Evolutionary conservation across 2,888 invertebrate species (phyloP).

Genomic region (Orthosia gothica): DNA sequence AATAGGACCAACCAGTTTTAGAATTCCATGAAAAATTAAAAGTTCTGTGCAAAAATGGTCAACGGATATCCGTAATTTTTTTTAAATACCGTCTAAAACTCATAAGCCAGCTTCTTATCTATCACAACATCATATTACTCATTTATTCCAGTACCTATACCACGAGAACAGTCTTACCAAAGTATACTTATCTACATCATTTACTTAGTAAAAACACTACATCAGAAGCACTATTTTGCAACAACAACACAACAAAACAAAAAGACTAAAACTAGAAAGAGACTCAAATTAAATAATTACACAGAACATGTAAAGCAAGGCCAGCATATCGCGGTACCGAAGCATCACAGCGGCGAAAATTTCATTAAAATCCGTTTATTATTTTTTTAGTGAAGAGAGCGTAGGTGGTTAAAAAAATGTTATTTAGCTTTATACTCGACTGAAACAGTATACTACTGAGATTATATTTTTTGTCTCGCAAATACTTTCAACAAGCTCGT

Average conservation of each 20-base stretch:
- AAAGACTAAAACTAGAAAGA: constrained; percentile 16
- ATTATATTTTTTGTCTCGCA: constrained; percentile 22
- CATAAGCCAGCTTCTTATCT: neutral
- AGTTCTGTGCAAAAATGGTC: too few species aligned
- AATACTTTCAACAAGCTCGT: constrained; percentile 39
- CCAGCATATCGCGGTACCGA: constrained; percentile 35
- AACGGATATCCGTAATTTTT: too few species aligned
- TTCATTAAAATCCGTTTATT: constrained; percentile 60
- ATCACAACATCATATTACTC: neutral
- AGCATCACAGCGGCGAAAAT: constrained; percentile 43
- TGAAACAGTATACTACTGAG: constrained; percentile 20
- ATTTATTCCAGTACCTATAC: neutral
- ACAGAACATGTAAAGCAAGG: constrained; percentile 9
- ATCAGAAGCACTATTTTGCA: neutral
- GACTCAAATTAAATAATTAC: constrained; percentile 37
- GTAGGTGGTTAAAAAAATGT: constrained; percentile 50
- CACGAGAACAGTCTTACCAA: too few species aligned
- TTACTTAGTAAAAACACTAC: neutral
- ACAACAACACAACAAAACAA: too few species aligned
- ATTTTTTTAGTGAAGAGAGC: constrained; percentile 53
- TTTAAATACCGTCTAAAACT: too few species aligned
- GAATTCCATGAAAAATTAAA: too few species aligned
- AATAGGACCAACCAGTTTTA: too few species aligned
- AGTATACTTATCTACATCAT: neutral
- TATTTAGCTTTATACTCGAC: constrained; percentile 44